Base-by-base conservation (phyloP, 2,888 invertebrate genomes). In the Pherbina coryleti region DNA sequence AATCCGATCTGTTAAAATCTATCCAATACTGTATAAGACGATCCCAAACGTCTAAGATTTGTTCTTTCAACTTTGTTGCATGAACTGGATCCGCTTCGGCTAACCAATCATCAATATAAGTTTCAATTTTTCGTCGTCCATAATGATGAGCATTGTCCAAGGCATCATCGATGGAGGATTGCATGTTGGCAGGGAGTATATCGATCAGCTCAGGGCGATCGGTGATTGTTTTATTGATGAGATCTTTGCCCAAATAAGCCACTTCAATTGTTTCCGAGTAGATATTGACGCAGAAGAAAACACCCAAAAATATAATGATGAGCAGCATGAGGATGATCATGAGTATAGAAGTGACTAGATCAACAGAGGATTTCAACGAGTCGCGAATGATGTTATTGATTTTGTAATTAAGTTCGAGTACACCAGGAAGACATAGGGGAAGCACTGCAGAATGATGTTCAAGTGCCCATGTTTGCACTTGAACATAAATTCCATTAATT, bases 241-340 rank as follows among this genome's bases (percentile, higher is more conserved):
- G 92, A 88, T 96, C 97, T 79, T 96, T 95, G 55, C 95, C 95
- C 79, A 98, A 92, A 87, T 97, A 95, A 17, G 98, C 94, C 76
- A 98, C 92, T 86, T 97, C 96, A 89, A 98, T 95, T 1, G 96
- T 96, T 91, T 98, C 98, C 0, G 96, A 95, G 89, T 98, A 98
- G 84, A 98, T 95, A 95, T 98, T 90, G 3, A 91, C 88, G 78
- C 88, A 90, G 74, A 89, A 89, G 88, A 98, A 97, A 80, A 97
- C 92, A 44, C 95, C 93, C 66, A 95, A 93, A 83, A 96, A 93
- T 71, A 94, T 92, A 22, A 95, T 92, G 83, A 96, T 94, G 37
- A 97, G 87, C 75, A 98, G 92, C 74, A 98, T 92, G n/a, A 95
- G 93, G 72, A 96, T 91, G 81, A 98, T 97, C 84, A 98, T 96